Evolutionary conservation across 2,113 vertebrate genomes (phyloP).

Genomic region (Cacatua alba): DNA sequence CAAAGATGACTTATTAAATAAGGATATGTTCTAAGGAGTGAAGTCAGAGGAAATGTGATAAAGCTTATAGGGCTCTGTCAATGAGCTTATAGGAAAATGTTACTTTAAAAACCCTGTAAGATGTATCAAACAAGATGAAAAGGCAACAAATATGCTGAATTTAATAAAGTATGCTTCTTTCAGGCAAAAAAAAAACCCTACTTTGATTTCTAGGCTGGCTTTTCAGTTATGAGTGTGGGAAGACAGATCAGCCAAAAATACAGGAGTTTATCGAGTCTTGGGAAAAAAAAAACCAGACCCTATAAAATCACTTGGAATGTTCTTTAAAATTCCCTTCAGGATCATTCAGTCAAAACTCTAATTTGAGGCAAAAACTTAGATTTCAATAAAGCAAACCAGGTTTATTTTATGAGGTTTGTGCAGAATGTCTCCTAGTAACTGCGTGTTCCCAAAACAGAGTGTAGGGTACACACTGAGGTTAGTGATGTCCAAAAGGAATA

Average conservation of each 20-base stretch:
- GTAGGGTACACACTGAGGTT: neutral
- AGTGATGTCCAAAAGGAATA: neutral
- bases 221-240: constrained; percentile 2
- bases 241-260: neutral
- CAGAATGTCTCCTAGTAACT: neutral
- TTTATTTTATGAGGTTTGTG: neutral
- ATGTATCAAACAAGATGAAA: neutral
- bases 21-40: neutral
- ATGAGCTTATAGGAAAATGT: neutral
- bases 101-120: neutral
- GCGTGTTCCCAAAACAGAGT: neutral
- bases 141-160: neutral
- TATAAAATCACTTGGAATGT: neutral
- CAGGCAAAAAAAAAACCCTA: neutral
- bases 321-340: neutral
- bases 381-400: neutral
- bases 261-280: neutral
- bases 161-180: neutral
- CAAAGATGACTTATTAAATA: neutral
- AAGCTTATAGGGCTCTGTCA: neutral
- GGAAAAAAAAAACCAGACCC: neutral
- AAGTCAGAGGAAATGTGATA: neutral
- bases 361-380: neutral
- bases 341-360: neutral
- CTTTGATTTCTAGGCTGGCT: neutral